Percentiles rank a stretch among this genome's conserved stretches.
Conservation (phyloP, 2,113 vertebrate genomes). For the Narcine bancroftii region DNA sequence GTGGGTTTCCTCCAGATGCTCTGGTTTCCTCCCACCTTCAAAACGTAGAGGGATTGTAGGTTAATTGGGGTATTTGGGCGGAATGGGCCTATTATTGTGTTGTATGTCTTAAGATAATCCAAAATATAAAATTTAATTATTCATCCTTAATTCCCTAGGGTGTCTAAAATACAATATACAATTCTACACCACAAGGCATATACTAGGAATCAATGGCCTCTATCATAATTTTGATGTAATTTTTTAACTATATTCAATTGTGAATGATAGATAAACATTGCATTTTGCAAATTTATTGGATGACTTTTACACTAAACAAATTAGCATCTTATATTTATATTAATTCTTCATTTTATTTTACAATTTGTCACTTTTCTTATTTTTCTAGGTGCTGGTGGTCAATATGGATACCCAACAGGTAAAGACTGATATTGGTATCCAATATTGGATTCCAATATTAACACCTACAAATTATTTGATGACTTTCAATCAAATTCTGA, state of each 20-base stretch:
- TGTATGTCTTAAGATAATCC: background rate
- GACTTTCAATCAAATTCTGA: too few species aligned
- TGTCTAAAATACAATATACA: background rate
- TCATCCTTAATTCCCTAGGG: background rate
- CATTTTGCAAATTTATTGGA: background rate
- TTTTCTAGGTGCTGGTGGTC: slow-evolving; percentile 27
- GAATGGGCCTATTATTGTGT: too few species aligned
- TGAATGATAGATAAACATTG: background rate
- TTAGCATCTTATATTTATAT: background rate
- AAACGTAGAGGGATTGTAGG: too few species aligned
- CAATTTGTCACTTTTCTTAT: background rate
- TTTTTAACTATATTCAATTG: background rate
- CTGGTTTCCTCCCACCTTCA: too few species aligned
- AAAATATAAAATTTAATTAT: background rate
- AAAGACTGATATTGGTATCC: background rate
- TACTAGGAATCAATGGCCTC: background rate
- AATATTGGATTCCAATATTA: background rate
- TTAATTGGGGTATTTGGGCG: too few species aligned
- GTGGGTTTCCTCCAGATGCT: too few species aligned
- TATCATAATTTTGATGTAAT: background rate
- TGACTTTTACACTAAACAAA: too few species aligned
- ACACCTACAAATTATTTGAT: background rate
- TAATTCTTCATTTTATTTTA: background rate
- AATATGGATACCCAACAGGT: slow-evolving; percentile 31
- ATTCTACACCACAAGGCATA: background rate